These are phyloP conservation scores for Pomatorhinus ruficollis DNA, from an alignment of 2,113 vertebrate species.

Conservation along the genomic window DNA sequence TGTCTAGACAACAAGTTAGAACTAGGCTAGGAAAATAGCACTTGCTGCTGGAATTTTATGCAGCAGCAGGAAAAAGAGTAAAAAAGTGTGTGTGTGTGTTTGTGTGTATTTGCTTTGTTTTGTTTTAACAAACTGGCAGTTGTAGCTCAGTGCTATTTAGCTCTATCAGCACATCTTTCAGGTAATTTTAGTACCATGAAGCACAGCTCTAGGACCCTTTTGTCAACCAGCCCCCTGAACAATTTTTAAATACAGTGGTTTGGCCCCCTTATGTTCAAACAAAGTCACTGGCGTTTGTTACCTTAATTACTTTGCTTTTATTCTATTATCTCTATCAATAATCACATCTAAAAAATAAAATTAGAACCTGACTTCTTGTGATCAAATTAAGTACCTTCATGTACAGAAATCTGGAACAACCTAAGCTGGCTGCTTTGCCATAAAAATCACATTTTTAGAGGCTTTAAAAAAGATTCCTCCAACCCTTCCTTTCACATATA, in stretches of 20 bases:
- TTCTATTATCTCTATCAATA: not conserved
- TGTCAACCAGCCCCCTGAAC: not conserved
- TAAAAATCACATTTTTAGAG: not conserved
- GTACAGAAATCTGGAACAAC: not conserved
- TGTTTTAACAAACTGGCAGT: slow-evolving; percentile 18
- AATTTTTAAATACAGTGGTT: not conserved
- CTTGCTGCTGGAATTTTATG: not conserved
- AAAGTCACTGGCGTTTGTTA: not conserved
- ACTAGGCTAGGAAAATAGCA: not conserved
- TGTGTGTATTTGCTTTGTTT: not conserved
- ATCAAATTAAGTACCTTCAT: not conserved
- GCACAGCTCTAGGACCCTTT: not conserved
- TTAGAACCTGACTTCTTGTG: not conserved
- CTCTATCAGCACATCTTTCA: not conserved
- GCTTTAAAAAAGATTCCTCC: not conserved
- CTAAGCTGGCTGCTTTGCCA: not conserved
- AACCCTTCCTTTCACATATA: not conserved
- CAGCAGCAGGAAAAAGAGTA: slow-evolving; percentile 2
- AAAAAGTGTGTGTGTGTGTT: not conserved
- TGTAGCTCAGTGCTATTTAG: not conserved
- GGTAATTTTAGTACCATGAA: not conserved
- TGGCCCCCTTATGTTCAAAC: not conserved
- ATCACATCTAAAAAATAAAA: not conserved
- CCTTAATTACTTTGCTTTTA: not conserved
- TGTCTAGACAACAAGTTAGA: slow-evolving; percentile 27